Percentiles rank a stretch among this genome's conserved stretches.
These are phyloP conservation scores for Sycophila sp. DNA, from an alignment of 1,140 invertebrate genomes.

Conservation along the genomic window DNA sequence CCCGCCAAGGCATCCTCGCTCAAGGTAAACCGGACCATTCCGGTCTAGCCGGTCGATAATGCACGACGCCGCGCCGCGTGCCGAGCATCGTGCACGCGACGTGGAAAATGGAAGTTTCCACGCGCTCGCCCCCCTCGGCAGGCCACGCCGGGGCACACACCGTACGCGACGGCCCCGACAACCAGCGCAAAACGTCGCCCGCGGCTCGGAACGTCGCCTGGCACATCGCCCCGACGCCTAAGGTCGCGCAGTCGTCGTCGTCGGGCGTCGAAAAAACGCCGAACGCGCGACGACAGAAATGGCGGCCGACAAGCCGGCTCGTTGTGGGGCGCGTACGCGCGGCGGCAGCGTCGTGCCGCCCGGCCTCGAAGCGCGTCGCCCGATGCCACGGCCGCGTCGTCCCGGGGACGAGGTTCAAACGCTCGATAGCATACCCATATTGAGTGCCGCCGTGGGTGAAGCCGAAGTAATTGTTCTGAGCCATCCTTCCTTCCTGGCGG, in stretches of 20 bases:
- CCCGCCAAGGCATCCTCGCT: too few species aligned
- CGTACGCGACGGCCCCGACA: too few species aligned
- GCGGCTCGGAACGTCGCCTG: too few species aligned
- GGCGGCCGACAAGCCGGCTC: slow-evolving; percentile 57
- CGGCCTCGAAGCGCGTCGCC: not conserved
- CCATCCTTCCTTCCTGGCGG: slow-evolving; percentile 69
- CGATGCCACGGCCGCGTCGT: not conserved
- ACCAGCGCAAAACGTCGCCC: too few species aligned
- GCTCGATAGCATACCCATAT: slow-evolving; percentile 76
- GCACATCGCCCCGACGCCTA: too few species aligned
- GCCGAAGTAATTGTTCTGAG: slow-evolving; percentile 92
- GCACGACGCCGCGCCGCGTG: not conserved
- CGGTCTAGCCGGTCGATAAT: slow-evolving; percentile 10
- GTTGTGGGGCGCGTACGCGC: not conserved
- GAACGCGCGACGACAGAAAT: slow-evolving; percentile 45
- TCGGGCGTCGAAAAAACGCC: not conserved
- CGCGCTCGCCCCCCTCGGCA: not conserved
- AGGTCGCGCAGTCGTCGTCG: not conserved
- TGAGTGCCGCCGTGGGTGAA: slow-evolving; percentile 91
- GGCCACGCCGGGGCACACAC: too few species aligned
- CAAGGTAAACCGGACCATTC: not conserved
- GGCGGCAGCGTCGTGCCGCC: slow-evolving; percentile 30
- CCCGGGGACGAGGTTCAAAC: not conserved
- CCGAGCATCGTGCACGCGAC: slow-evolving; percentile 6
- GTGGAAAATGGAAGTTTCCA: slow-evolving; percentile 21